These are phyloP conservation scores for Pholis gunnellus DNA, from an alignment of 2,113 vertebrate genomes.

Conservation along the genomic window DNA sequence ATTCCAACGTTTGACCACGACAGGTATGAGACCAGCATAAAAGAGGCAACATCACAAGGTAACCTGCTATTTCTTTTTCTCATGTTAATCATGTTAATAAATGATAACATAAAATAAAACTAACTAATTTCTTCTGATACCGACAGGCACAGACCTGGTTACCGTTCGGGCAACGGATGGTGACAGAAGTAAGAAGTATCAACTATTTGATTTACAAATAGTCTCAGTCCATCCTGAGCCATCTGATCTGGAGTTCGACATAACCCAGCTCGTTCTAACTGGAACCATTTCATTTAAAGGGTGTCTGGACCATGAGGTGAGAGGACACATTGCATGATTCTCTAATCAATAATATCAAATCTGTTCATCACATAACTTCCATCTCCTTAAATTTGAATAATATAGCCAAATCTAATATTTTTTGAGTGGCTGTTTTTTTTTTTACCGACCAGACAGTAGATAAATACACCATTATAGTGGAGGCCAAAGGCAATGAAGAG, in stretches of 20 bases:
- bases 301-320: constrained; percentile 81
- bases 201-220: constrained; percentile 61
- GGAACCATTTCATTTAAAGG: constrained; percentile 77
- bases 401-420: not conserved
- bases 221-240: constrained; percentile 64
- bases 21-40: constrained; percentile 12
- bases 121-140: not conserved
- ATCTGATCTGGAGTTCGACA: constrained; percentile 70
- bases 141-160: constrained; percentile 45
- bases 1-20: constrained; percentile 44
- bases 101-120: not conserved
- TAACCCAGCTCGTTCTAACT: rapidly evolving
- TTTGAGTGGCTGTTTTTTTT: not conserved
- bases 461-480: constrained; percentile 70
- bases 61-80: constrained; percentile 5
- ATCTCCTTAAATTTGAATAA: not conserved
- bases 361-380: not conserved
- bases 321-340: not conserved
- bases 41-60: constrained; percentile 70
- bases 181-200: constrained; percentile 38
- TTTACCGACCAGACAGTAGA: constrained; percentile 48
- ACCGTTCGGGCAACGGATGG: constrained; percentile 46
- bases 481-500: constrained; percentile 71
- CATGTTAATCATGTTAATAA: not conserved
- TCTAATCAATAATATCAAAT: not conserved